These are phyloP conservation scores for Cynocephalus volans DNA, from an alignment of 2,113 vertebrate genomes.

Conservation along the genomic window DNA sequence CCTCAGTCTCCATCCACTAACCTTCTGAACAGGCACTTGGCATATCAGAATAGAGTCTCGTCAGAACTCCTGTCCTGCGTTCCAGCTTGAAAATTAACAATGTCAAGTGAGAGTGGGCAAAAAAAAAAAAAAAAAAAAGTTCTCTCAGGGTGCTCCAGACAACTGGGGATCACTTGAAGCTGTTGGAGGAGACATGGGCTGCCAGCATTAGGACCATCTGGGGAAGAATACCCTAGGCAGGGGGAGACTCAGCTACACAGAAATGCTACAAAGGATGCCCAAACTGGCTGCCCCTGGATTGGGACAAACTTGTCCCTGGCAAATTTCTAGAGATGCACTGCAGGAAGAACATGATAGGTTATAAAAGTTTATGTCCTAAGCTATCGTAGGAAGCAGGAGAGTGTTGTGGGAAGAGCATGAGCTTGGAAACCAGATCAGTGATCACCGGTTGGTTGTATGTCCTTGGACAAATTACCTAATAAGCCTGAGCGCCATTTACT, in stretches of 20 bases:
- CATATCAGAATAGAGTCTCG: not conserved
- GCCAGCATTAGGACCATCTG: not conserved
- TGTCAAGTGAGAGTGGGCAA: not conserved
- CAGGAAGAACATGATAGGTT: not conserved
- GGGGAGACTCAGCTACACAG: not conserved
- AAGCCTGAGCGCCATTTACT: not conserved
- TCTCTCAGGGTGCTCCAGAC: not conserved
- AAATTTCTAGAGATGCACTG: not conserved
- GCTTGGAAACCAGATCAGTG: not conserved
- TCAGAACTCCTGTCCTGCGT: not conserved
- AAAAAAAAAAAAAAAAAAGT: not conserved
- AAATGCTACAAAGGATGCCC: not conserved
- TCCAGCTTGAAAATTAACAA: conserved; percentile 49
- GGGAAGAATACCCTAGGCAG: conserved; percentile 36
- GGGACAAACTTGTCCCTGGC: conserved; percentile 26
- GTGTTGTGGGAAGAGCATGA: not conserved
- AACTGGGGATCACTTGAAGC: not conserved
- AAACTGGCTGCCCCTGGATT: conserved; percentile 35
- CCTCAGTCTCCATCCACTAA: not conserved
- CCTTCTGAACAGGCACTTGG: conserved; percentile 50
- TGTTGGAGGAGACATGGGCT: conserved; percentile 11
- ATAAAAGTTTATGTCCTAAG: not conserved
- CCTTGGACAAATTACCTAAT: not conserved
- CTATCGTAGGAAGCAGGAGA: not conserved
- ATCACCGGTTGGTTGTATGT: not conserved